Base-by-base conservation (phyloP, 2,888 invertebrate species). In the Pyrgus malvae region DNA sequence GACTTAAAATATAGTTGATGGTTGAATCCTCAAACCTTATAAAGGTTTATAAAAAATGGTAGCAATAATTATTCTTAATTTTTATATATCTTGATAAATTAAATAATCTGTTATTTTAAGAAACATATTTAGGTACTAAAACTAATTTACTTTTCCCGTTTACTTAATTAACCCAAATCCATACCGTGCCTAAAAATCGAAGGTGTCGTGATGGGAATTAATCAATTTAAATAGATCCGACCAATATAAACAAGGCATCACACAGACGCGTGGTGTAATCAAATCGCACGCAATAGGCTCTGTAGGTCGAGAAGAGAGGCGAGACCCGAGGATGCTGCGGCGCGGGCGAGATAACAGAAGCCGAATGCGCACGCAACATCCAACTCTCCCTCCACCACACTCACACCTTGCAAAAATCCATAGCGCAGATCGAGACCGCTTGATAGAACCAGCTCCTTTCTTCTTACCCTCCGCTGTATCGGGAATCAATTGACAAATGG, bases 401-500 rank as follows among this genome's bases (percentile, higher is more conserved):
- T 76, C 82, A 71, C 74, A 80, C 77, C 75, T 67, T 55, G 51
- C 62, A 67, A 72, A 75, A 80, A 79, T 81, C 84, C 80, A 78
- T 83, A 78, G 80, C 76, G 66, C 77, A 79, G 68, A 73, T 72
- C 74, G 77, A 76, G 80, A 79, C 81, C 82, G 75, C 83, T 80
- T 80, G 81, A 83, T 84, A 84, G 80, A 84, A 81, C 74, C 76
- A 76, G 77, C 77, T 78, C 78, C 80, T 85, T 78, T 83, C 85
- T 72, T 76, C 78, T 84, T 86, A 84, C 85, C 83, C 84, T 84
- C 84, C 85, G 86, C 88, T 88, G 86, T 87, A 89, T 87, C 79
- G 83, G 76, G 85, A 88, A 88, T 89, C 88, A 88, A 88, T 89
- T 87, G 89, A 83, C 84, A 85, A 86, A 87, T 86, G 80, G 78